A percentile compares a stretch with the other conserved stretches of the same genome.
Evolutionary conservation across 1,140 invertebrate species (phyloP).

Genomic region (Centruroides sculpturatus): DNA sequence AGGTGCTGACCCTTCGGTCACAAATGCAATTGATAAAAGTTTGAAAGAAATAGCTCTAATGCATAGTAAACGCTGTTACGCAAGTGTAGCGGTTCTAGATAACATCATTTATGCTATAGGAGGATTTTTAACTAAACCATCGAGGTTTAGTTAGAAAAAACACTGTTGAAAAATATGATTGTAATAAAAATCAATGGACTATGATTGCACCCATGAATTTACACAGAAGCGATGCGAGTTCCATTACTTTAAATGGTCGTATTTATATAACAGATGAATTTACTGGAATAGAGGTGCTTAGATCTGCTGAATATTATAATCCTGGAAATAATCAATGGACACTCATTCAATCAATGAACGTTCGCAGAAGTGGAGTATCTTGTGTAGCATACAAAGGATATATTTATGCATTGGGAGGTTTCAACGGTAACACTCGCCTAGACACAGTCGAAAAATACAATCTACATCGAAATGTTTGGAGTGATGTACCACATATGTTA

Average conservation of each 20-base stretch:
- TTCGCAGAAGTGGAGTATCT: slow-evolving; percentile 45
- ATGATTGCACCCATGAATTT: slow-evolving; percentile 22
- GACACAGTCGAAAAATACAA: slow-evolving; percentile 41
- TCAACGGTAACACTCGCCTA: slow-evolving; percentile 40
- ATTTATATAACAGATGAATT: slow-evolving; percentile 74
- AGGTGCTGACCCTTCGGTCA: too few species aligned
- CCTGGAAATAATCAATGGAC: slow-evolving; percentile 73
- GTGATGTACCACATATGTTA: slow-evolving; percentile 45
- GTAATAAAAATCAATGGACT: slow-evolving; percentile 26
- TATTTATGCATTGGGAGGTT: slow-evolving; percentile 35
- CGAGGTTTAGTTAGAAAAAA: slow-evolving; percentile 35
- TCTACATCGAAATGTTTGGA: slow-evolving; percentile 41
- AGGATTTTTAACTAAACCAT: too few species aligned
- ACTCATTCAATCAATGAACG: slow-evolving; percentile 50
- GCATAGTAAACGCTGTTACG: slow-evolving; percentile 53
- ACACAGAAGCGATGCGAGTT: slow-evolving; percentile 23
- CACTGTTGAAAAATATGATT: slow-evolving; percentile 30
- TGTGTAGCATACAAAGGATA: slow-evolving; percentile 36
- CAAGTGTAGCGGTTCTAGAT: slow-evolving; percentile 49
- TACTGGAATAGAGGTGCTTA: slow-evolving; percentile 73
- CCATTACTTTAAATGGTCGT: slow-evolving; percentile 27
- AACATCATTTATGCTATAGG: slow-evolving; percentile 34
- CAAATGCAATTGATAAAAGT: slow-evolving; percentile 42
- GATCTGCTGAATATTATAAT: slow-evolving; percentile 70
- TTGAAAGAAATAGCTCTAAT: slow-evolving; percentile 56